Conservation (phyloP, 2,888 invertebrate species). For the Coecobrya sp. region DNA sequence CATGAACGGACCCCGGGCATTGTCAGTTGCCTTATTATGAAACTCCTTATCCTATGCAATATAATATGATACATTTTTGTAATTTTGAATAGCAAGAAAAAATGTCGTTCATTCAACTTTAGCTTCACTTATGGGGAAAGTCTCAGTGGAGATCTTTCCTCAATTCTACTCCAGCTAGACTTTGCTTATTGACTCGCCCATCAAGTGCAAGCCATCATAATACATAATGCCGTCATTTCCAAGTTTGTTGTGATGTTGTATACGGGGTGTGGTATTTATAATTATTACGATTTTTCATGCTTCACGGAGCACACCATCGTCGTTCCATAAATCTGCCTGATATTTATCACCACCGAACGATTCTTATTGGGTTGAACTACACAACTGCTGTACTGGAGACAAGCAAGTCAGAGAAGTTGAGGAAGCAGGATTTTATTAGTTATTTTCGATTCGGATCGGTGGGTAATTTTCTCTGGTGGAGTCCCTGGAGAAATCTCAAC, state of each 20-base stretch:
- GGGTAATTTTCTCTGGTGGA: constrained; percentile 65
- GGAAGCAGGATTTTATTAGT: constrained; percentile 66
- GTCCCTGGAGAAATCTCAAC: constrained; percentile 75
- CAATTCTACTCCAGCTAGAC: background rate
- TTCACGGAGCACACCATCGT: constrained; percentile 63
- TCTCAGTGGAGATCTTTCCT: background rate
- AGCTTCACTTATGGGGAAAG: background rate
- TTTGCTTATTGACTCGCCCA: background rate
- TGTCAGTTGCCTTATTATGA: background rate
- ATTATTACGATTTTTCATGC: constrained; percentile 76
- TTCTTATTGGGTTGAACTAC: background rate
- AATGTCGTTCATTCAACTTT: background rate
- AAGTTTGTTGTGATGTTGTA: background rate
- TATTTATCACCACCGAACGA: constrained; percentile 61
- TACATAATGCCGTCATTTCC: background rate
- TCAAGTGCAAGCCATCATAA: background rate
- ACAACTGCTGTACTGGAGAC: background rate
- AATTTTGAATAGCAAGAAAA: background rate
- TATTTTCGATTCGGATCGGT: constrained; percentile 74
- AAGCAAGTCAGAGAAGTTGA: constrained; percentile 31
- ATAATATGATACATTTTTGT: background rate
- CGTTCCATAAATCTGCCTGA: constrained; percentile 55
- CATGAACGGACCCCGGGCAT: background rate
- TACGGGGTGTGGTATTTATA: constrained; percentile 43
- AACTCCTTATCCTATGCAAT: background rate